These are phyloP conservation scores for Gymnothorax reevesii DNA, from an alignment of 2,797 vertebrate species.

Conservation along the genomic window DNA sequence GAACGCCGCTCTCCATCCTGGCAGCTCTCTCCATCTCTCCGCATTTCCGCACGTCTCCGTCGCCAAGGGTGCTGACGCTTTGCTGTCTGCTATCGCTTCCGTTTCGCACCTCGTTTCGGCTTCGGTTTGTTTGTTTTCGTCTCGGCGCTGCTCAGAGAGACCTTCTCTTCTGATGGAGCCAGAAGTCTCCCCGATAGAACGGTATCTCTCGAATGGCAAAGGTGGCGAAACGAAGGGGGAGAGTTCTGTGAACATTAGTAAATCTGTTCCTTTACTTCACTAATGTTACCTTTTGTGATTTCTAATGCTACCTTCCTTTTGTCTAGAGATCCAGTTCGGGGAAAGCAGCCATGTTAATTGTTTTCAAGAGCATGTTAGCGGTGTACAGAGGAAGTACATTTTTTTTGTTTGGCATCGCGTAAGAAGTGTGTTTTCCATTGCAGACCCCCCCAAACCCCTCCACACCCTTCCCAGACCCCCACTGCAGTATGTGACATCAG, in stretches of 20 bases:
- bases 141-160: background rate
- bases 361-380: conserved; percentile 36
- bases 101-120: background rate
- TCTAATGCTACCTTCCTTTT: too few relatives aligned
- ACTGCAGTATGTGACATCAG: background rate
- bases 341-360: background rate
- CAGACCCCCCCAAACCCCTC: background rate
- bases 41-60: background rate
- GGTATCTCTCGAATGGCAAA: conserved; percentile 4
- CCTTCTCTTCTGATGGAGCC: conserved; percentile 41
- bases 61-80: background rate
- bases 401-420: background rate
- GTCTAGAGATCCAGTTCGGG: too few relatives aligned
- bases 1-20: background rate
- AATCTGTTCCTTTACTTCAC: too few relatives aligned
- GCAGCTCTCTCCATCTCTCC: background rate
- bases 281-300: too few relatives aligned
- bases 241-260: background rate
- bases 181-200: conserved; percentile 47
- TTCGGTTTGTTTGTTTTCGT: background rate
- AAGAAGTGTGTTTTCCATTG: background rate
- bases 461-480: background rate
- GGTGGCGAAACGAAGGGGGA: background rate
- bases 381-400: conserved; percentile 31
- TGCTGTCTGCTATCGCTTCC: background rate